phyloP scores from a whole-genome alignment of 2,797 vertebrate species.

The Melanotaenia trifasciata region DNA sequence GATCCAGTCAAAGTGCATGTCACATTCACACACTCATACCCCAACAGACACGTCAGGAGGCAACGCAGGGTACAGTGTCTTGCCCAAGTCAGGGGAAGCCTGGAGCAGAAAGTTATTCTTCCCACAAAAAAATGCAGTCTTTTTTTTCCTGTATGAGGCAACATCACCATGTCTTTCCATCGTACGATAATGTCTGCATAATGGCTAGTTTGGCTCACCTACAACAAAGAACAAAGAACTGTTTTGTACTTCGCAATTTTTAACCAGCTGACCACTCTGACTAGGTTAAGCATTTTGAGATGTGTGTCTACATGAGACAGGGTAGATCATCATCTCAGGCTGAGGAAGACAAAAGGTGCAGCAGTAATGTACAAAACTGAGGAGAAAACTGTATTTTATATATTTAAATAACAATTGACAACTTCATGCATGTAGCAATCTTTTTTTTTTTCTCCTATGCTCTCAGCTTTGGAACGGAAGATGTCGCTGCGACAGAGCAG shows the following conservation, averaged over 20 bases:
- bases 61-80: too few relatives aligned
- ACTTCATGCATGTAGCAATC: slow-evolving; percentile 1
- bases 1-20: too few relatives aligned
- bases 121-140: not conserved
- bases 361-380: too few relatives aligned
- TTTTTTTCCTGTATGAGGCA: not conserved
- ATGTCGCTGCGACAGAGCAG: slow-evolving; percentile 97
- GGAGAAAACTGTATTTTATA: too few relatives aligned
- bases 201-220: not conserved
- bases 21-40: too few relatives aligned
- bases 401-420: too few relatives aligned
- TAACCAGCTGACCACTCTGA: not conserved
- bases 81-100: too few relatives aligned
- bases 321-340: too few relatives aligned
- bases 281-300: too few relatives aligned
- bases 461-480: slow-evolving; percentile 94
- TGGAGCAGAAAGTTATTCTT: not conserved
- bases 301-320: too few relatives aligned
- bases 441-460: slow-evolving; percentile 12
- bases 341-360: too few relatives aligned
- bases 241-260: not conserved
- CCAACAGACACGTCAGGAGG: too few relatives aligned
- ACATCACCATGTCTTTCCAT: not conserved
- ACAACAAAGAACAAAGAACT: not conserved
- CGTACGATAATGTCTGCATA: not conserved